Base-by-base conservation (phyloP, 2,888 invertebrate genomes). In the Erpobdella octoculata region DNA sequence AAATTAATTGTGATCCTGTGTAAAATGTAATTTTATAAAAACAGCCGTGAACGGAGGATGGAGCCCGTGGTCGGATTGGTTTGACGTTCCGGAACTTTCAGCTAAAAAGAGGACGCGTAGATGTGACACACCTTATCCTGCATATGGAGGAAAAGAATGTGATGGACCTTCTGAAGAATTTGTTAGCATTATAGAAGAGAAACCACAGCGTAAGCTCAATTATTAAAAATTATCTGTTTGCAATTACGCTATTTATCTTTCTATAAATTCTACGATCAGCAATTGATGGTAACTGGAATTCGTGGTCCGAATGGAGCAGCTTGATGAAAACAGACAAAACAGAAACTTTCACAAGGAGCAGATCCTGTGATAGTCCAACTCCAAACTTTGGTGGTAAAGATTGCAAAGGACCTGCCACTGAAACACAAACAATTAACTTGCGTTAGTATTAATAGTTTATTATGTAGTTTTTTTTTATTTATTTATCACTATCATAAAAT, bases 251-350 rank as follows among this genome's bases (percentile, higher is more conserved):
- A 37, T 9, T 3, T n/a, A 33, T 28, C 3, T 28, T 21, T 6
- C 28, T 33, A 1, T 33, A 28, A 46, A 46, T 25, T 37, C 3
- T 21, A 37, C 37, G 12, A 31, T 12, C 72, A 72, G 70, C 72
- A n/a, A 71, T 74, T 25, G 73, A 75, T 61, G 75, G 75, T 31
- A 46, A 38, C 28, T 75, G 73, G 73, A 67, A 71, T 31, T 18
- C 18, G 15, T 73, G 71, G 71, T 36, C 67, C 37, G 64, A 68
- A 4, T 73, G 71, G 71, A 46, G 64, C 2, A 33, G 36, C 9
- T 37, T 67, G 36, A 53, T 35, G 21, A 38, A 33, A 18, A 71
- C 71, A 28, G 73, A 66, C 35, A 66, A 58, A 6, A 65, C 53
- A 12, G 71, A 46, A 37, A 69, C 58, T 31, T 64, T 58, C 35